Conservation (phyloP, 2,113 vertebrate species). For the Tricholaema leucomelas region DNA sequence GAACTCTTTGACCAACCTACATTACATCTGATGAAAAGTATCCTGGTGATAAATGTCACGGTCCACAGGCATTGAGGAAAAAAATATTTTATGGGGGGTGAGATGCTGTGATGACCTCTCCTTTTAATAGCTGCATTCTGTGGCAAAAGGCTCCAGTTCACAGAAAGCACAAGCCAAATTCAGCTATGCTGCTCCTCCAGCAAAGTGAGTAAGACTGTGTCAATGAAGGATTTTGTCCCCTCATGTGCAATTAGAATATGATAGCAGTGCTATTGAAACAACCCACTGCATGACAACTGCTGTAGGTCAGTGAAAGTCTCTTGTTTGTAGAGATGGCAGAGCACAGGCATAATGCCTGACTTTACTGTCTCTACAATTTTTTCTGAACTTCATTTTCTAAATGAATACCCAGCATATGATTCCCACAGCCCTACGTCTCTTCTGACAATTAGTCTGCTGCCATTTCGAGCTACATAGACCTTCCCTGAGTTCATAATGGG, state of each 20-base stretch:
- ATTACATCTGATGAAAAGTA: background rate
- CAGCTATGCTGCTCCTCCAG: background rate
- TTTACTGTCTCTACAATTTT: background rate
- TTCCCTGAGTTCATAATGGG: background rate
- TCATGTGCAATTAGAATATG: background rate
- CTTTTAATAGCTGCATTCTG: background rate
- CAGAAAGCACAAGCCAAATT: background rate
- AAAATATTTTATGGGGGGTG: background rate
- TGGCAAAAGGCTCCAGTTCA: background rate
- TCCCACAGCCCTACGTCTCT: background rate
- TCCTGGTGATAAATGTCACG: background rate
- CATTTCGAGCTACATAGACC: background rate
- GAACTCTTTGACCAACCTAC: background rate
- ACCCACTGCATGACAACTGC: background rate
- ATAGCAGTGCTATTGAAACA: background rate
- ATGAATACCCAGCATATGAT: background rate
- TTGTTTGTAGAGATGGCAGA: background rate
- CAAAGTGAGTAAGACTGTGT: background rate
- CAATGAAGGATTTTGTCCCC: background rate
- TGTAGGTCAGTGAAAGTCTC: background rate
- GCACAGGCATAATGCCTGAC: background rate
- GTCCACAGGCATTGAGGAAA: background rate
- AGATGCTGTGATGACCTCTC: background rate
- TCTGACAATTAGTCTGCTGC: background rate
- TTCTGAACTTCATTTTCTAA: constrained; percentile 29